phyloP scores from a whole-genome alignment of 35 echinoderm and acorn worm genomes.

The Patiria miniata region DNA sequence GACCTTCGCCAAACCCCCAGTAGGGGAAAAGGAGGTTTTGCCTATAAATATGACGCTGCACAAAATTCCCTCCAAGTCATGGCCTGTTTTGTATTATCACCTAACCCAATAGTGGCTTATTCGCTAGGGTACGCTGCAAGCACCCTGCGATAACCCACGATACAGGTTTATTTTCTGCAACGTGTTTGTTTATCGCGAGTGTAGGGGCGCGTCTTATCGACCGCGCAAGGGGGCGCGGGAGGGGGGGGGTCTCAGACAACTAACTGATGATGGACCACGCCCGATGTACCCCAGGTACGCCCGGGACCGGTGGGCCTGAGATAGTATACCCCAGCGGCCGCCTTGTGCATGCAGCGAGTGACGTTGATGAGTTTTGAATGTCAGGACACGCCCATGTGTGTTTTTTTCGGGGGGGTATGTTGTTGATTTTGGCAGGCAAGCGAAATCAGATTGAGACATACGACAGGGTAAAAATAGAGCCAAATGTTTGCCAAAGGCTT shows the following conservation, averaged over 20 bases:
- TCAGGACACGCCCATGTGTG: not conserved
- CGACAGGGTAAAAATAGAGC: too few relatives aligned
- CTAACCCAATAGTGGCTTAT: not conserved
- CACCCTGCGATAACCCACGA: not conserved
- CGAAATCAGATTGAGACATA: too few relatives aligned
- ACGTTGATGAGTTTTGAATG: conserved; percentile 1
- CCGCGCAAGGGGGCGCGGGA: not conserved
- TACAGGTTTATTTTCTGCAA: conserved; percentile 18
- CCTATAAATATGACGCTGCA: conserved; percentile 7
- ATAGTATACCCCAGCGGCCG: not conserved
- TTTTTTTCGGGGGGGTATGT: too few relatives aligned
- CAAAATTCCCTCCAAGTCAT: not conserved
- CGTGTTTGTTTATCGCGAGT: conserved; percentile 17
- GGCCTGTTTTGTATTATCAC: not conserved
- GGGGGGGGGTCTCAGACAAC: not conserved
- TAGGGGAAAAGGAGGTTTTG: not conserved
- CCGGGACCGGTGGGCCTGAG: not conserved
- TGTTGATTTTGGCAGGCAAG: too few relatives aligned
- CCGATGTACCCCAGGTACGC: not conserved
- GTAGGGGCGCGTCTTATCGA: not conserved
- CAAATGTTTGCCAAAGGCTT: too few relatives aligned
- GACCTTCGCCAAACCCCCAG: not conserved
- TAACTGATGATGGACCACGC: not conserved
- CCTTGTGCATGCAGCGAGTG: not conserved
- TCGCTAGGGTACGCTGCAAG: conserved; percentile 15